Evolutionary conservation across 2,113 vertebrate species (phyloP), one percentile per base, ranked within the genome.

Genomic region (Boulengeromyrus knoepffleri): DNA sequence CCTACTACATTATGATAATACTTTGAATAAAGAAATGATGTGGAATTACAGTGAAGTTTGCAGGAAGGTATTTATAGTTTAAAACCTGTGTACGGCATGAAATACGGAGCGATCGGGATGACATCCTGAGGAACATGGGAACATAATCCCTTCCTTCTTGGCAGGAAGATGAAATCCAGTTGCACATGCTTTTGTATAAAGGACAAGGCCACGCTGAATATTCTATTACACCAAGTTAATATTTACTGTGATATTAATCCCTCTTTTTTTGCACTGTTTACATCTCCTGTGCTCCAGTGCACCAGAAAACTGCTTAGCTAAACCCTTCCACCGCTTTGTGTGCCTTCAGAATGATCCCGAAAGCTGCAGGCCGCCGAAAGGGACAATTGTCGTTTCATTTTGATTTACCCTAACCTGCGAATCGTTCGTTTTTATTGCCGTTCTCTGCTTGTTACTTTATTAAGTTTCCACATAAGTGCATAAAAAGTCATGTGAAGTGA

Each of bases 201-300:
- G 89, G 89, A 85, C 77, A 66, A 52, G 39, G 39, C 36, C 17
- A 15, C 13, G 52, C n/a, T 89, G 52, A 89, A 80, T 50, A 84
- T 89, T 89, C 89, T 62, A 85, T 89, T 89, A 89, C 89, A 62
- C 53, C 84, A 84, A 84, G 89, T 89, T 89, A 89, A 89, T 89
- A 89, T 89, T 89, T 89, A 89, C 77, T n/a, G 50, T 85, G 89
- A 89, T 89, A 84, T 85, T 89, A 89, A 89, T 89, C 89, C 89
- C 39, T 4, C 31, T 74, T 84, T 85, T 89, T 89, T 52, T 13
- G 12, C 74, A 83, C 49, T 85, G 89, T 89, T 89, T 85, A 89
- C 50, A 85, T 62, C 5, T 89, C 19, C n/a, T 83, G 66, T 89
- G 70, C 47, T 50, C 88, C 46, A 46, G n/a, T 47, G 42, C 70